Percentiles rank a stretch among this genome's conserved stretches.
Conservation (phyloP, 2,113 vertebrate genomes). For the Dicentrarchus labrax region DNA sequence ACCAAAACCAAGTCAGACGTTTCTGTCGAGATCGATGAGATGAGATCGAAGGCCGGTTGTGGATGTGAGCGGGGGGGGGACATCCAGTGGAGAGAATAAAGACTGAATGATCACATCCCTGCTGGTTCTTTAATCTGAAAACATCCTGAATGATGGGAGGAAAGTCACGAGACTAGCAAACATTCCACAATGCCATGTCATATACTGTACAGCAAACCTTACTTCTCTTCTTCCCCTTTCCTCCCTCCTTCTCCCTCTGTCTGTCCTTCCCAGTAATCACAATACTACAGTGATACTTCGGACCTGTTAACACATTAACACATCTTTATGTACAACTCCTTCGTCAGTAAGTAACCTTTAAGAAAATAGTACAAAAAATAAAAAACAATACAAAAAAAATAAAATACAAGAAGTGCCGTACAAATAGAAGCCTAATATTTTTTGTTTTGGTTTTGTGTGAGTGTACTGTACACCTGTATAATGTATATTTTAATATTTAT, state of each 20-base stretch:
- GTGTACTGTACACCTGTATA: conserved; percentile 84
- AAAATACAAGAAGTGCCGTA: conserved; percentile 82
- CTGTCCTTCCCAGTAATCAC: conserved; percentile 53
- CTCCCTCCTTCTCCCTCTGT: background rate
- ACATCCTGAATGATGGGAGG: background rate
- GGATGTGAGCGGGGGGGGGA: conserved; percentile 1
- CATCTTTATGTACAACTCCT: conserved; percentile 70
- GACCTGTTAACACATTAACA: conserved; percentile 75
- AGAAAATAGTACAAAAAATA: conserved; percentile 50
- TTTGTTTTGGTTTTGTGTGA: conserved; percentile 79
- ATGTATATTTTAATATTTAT: conserved; percentile 88
- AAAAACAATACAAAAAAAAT: conserved; percentile 37
- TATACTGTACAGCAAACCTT: conserved; percentile 74
- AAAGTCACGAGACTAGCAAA: conserved; percentile 56
- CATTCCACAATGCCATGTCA: conserved; percentile 77
- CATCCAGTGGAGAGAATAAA: background rate
- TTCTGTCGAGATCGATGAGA: conserved; percentile 40
- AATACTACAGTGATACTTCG: conserved; percentile 66
- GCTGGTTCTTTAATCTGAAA: conserved; percentile 38
- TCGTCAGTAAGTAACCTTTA: conserved; percentile 73
- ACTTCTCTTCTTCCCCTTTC: conserved; percentile 11
- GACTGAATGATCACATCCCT: conserved; percentile 26
- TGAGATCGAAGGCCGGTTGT: conserved; percentile 5
- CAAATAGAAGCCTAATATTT: conserved; percentile 85
- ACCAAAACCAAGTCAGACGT: conserved; percentile 69